Evolutionary conservation across 2,888 invertebrate genomes (phyloP).

Genomic region (Epinotia brunnichana): DNA sequence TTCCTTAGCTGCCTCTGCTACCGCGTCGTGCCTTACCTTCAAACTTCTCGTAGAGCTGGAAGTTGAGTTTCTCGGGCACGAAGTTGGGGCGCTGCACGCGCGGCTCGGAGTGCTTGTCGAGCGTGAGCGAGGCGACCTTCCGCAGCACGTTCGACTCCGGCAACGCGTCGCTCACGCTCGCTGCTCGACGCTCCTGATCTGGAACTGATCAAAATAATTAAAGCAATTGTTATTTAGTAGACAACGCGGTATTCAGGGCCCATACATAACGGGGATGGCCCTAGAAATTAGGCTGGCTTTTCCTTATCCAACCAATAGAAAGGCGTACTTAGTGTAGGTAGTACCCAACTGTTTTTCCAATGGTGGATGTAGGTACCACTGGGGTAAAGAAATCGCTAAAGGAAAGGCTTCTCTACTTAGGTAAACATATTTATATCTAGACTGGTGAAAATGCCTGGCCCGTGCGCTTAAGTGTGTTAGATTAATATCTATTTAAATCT

Average conservation of each 20-base stretch:
- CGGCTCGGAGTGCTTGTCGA: slow-evolving; percentile 88
- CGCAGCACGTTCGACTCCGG: slow-evolving; percentile 89
- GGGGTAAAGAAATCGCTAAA: too few species aligned
- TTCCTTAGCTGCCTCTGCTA: neutral
- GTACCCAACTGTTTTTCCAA: too few species aligned
- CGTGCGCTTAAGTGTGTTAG: too few species aligned
- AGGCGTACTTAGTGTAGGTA: too few species aligned
- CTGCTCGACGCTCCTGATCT: slow-evolving; percentile 73
- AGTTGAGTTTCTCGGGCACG: slow-evolving; percentile 93
- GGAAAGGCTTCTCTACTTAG: too few species aligned
- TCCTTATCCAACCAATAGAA: too few species aligned
- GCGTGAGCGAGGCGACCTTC: slow-evolving; percentile 92
- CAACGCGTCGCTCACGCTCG: slow-evolving; percentile 80
- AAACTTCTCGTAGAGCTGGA: slow-evolving; percentile 94
- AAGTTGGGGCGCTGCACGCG: slow-evolving; percentile 88
- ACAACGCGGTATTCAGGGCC: neutral
- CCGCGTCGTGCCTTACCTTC: slow-evolving; percentile 87
- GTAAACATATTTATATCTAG: too few species aligned
- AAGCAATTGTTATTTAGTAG: neutral
- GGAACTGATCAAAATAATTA: slow-evolving; percentile 51
- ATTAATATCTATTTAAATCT: too few species aligned
- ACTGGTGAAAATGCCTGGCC: too few species aligned
- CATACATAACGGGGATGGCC: too few species aligned
- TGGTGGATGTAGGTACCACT: too few species aligned
- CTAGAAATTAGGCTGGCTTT: too few species aligned